These are phyloP conservation scores for Cataglyphis rosenhaueri DNA, from an alignment of 2,888 invertebrate species.

Conservation along the genomic window DNA sequence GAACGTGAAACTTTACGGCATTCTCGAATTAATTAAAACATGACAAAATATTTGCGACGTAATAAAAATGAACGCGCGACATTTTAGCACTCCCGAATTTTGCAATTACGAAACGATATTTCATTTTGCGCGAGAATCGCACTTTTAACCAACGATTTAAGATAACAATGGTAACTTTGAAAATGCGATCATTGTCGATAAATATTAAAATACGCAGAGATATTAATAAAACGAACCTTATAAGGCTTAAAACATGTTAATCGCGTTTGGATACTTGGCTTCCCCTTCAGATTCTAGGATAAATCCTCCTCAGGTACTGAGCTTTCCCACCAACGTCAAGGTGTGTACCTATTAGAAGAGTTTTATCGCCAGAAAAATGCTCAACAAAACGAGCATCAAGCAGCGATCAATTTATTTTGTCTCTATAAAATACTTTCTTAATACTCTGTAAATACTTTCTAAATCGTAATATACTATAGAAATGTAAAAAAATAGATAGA, in stretches of 20 bases:
- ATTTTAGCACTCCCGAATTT: background rate
- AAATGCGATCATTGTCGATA: background rate
- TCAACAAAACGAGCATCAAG: too few species aligned
- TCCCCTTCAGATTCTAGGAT: background rate
- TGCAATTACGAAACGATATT: background rate
- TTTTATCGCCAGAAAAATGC: background rate
- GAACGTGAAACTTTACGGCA: background rate
- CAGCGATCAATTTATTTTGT: background rate
- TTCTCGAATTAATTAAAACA: too few species aligned
- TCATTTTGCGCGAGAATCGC: background rate
- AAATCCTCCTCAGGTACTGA: background rate
- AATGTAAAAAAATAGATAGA: background rate
- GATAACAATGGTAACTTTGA: background rate
- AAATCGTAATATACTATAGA: background rate
- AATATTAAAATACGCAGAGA: background rate
- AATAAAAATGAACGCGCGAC: background rate
- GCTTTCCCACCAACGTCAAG: background rate
- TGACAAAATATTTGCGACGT: too few species aligned
- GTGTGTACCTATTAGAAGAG: background rate
- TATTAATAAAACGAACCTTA: background rate
- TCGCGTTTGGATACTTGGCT: background rate
- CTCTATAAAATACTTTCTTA: background rate
- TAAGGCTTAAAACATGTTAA: background rate
- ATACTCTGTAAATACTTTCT: background rate
- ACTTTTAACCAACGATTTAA: background rate